Percentiles rank a stretch among this genome's conserved stretches.
Evolutionary conservation across 2,113 vertebrate genomes (phyloP).

Genomic region (Oenanthe melanoleuca): DNA sequence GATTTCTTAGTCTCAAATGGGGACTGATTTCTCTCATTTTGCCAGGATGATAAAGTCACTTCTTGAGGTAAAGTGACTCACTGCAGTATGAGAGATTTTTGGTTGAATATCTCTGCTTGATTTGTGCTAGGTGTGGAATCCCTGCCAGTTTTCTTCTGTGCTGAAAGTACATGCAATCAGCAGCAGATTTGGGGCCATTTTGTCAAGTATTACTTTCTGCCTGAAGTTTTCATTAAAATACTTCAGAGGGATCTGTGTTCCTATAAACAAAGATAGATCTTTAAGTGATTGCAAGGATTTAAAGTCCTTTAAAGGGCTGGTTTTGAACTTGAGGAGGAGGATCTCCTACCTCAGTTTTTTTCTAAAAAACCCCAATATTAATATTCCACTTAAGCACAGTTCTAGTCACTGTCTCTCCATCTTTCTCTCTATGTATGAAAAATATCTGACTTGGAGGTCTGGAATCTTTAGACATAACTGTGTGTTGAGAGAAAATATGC

Average conservation of each 20-base stretch:
- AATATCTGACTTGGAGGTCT: neutral
- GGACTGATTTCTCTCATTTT: neutral
- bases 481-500: neutral
- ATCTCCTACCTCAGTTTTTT: neutral
- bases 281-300: neutral
- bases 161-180: neutral
- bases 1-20: neutral
- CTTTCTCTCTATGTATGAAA: neutral
- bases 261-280: neutral
- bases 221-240: neutral
- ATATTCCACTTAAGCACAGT: neutral
- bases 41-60: neutral
- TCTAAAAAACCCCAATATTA: fast-evolving
- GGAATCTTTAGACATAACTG: neutral
- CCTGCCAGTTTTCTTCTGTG: neutral
- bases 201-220: neutral
- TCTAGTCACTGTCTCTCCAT: neutral
- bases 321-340: neutral
- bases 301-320: neutral
- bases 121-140: neutral
- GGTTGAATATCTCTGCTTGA: neutral
- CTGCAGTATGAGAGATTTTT: neutral
- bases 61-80: neutral
- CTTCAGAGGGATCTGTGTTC: neutral
- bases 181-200: neutral